Percentiles rank a stretch among this genome's conserved stretches.
Evolutionary conservation across 2,888 invertebrate genomes (phyloP).

Genomic region (Eristalis tenax): DNA sequence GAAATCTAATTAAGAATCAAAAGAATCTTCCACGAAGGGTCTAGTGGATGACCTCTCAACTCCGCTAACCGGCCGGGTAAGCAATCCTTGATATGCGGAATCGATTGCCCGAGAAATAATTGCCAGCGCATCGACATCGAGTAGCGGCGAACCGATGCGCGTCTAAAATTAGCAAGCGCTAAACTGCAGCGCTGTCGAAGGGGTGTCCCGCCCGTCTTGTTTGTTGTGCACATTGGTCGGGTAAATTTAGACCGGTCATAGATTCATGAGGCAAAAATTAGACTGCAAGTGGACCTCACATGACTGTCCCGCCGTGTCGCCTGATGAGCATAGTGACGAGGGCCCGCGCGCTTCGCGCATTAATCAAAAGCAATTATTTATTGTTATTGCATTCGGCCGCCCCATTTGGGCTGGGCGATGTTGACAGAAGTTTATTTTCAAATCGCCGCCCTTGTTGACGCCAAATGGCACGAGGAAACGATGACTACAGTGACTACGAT

Average conservation of each 20-base stretch:
- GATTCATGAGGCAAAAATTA: slow-evolving; percentile 38
- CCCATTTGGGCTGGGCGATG: background rate
- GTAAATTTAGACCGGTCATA: slow-evolving; percentile 63
- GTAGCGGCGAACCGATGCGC: slow-evolving; percentile 12
- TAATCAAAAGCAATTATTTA: slow-evolving; percentile 51
- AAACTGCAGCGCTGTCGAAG: background rate
- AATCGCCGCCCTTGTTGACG: slow-evolving; percentile 38
- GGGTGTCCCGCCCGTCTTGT: slow-evolving; percentile 16
- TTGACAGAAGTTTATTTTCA: slow-evolving; percentile 17
- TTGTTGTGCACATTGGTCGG: slow-evolving; percentile 12
- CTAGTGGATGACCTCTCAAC: slow-evolving; percentile 50
- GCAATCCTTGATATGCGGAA: slow-evolving; percentile 79
- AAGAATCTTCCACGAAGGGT: slow-evolving; percentile 33
- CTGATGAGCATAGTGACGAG: slow-evolving; percentile 33
- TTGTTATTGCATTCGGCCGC: slow-evolving; percentile 10
- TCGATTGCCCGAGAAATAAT: slow-evolving; percentile 76
- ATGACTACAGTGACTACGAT: background rate
- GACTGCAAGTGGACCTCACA: slow-evolving; percentile 61
- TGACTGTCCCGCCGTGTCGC: slow-evolving; percentile 37
- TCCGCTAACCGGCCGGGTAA: slow-evolving; percentile 23
- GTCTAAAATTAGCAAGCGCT: slow-evolving; percentile 38
- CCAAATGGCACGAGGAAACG: background rate
- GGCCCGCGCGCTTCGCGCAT: slow-evolving; percentile 8
- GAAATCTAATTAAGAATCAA: slow-evolving; percentile 33
- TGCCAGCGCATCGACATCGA: slow-evolving; percentile 76